Conservation (phyloP, 2,888 invertebrate genomes). For the Dascillus cervinus region DNA sequence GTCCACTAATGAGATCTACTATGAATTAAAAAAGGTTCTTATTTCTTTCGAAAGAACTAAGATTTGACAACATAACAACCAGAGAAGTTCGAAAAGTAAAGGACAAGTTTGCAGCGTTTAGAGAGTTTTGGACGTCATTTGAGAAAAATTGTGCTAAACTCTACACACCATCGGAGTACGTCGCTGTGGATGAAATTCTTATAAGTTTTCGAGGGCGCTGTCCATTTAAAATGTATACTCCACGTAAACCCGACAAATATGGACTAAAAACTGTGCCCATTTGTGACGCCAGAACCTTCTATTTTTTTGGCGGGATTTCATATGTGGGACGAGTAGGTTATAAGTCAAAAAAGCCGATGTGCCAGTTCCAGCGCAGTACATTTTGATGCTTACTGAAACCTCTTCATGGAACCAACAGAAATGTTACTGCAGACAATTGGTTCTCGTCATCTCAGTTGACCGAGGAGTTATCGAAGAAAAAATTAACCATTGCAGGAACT, state of each 20-base stretch:
- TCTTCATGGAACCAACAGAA: constrained; percentile 9
- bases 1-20: not conserved
- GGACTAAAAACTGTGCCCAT: constrained; percentile 11
- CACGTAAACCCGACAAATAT: constrained; percentile 18
- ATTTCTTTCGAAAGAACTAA: constrained; percentile 1
- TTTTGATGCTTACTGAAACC: constrained; percentile 7
- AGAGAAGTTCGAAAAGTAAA: constrained; percentile 1
- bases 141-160: constrained; percentile 8
- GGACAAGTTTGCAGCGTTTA: not conserved
- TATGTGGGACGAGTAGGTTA: too few relatives aligned
- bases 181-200: constrained; percentile 1
- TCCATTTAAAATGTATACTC: too few relatives aligned
- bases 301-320: constrained; percentile 3
- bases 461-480: constrained; percentile 8
- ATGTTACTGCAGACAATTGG: constrained; percentile 15
- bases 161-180: constrained; percentile 4
- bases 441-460: constrained; percentile 13
- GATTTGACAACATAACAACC: constrained; percentile 3
- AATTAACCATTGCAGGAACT: constrained; percentile 14
- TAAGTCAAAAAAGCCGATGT: constrained; percentile 4
- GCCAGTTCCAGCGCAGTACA: constrained; percentile 10
- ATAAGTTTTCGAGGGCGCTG: constrained; percentile 5
- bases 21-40: constrained; percentile 2
- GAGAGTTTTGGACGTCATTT: constrained; percentile 5
- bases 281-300: constrained; percentile 12